These are phyloP conservation scores for Gymnocephalus cernua DNA, from an alignment of 2,113 vertebrate genomes.

Conservation along the genomic window DNA sequence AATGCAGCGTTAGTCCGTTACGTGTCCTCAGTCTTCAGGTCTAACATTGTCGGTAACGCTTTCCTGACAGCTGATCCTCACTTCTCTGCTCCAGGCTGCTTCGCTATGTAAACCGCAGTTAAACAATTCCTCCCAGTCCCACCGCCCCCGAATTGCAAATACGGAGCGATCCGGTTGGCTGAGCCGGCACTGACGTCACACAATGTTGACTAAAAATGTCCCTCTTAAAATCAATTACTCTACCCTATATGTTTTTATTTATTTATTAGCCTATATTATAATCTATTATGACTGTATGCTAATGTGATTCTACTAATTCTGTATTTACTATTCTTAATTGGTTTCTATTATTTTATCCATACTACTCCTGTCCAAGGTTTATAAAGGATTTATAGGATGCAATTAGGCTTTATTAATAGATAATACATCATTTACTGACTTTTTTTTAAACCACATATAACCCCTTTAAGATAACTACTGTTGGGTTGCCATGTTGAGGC, in stretches of 20 bases:
- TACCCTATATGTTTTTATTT: too few relatives aligned
- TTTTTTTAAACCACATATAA: background rate
- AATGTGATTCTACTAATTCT: background rate
- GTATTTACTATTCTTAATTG: background rate
- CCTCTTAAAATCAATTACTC: background rate
- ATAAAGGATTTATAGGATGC: background rate
- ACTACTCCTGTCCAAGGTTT: background rate
- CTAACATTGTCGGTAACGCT: background rate
- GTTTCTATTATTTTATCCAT: background rate
- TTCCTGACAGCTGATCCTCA: conserved; percentile 8
- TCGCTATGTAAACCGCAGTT: conserved; percentile 62
- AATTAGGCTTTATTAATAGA: background rate
- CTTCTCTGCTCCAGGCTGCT: conserved; percentile 18
- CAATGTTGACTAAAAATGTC: conserved; percentile 12
- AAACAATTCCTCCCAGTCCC: conserved; percentile 66
- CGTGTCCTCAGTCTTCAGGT: background rate
- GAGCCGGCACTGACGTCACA: conserved; percentile 49
- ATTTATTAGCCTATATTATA: background rate
- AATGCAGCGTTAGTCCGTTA: background rate
- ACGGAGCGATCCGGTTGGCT: conserved; percentile 53
- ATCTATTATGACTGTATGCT: background rate
- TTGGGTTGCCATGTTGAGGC: background rate
- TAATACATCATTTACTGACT: background rate
- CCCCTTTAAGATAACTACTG: background rate
- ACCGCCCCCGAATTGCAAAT: background rate